Conservation (phyloP, 2,888 invertebrate species). For the Sinohyriopsis cumingii region DNA sequence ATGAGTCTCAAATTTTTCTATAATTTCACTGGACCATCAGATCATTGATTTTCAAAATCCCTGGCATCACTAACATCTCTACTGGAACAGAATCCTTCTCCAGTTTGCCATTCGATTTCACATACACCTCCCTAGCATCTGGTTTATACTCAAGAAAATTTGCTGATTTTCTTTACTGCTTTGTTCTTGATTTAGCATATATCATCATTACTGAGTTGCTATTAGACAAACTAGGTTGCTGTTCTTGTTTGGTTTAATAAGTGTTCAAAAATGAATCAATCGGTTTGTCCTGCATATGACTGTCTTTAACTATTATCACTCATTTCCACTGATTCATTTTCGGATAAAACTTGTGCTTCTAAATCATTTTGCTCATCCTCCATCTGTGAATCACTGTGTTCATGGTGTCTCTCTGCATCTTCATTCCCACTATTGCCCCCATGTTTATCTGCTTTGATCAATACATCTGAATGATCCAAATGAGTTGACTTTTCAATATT, state of each 20-base stretch:
- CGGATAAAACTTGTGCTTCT: constrained; percentile 22
- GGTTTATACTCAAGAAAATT: neutral
- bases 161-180: neutral
- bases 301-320: constrained; percentile 22
- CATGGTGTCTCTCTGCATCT: no score
- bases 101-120: neutral
- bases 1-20: no score
- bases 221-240: neutral
- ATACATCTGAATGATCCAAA: no score
- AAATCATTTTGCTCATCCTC: constrained; percentile 11
- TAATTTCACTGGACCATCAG: no score
- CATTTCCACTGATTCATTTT: constrained; percentile 1
- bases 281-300: constrained; percentile 10
- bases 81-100: no score
- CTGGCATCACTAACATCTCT: no score
- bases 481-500: no score
- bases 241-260: neutral
- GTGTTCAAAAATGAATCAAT: no score
- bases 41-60: no score
- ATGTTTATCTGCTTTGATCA: no score
- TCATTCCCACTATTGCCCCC: no score
- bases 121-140: neutral
- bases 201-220: neutral
- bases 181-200: constrained; percentile 1
- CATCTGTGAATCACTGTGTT: neutral